Evolutionary conservation across 2,113 vertebrate genomes (phyloP), one percentile per base, ranked within the genome.

Genomic region (Tichodroma muraria): DNA sequence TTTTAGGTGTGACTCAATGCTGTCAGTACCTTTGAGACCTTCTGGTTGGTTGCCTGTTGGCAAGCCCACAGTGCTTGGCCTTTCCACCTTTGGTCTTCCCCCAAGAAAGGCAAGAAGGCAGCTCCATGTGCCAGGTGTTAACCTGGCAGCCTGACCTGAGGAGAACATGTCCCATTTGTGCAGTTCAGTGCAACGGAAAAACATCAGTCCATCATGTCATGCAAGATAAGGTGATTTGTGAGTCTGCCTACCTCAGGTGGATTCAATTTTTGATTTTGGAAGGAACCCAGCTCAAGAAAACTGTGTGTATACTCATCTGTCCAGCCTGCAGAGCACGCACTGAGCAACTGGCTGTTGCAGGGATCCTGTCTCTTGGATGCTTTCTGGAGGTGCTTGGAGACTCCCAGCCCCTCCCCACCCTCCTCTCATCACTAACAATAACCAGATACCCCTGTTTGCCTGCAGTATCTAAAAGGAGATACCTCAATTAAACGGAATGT

Each of bases 251-350:
- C 22, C 31, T 92, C 96, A 97, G 89, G 85, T 97, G 94, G 91
- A 87, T 95, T 95, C 88, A 95, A 95, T 97, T 96, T 93, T 85
- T 91, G 79, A 49, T 94, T 44, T 80, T 96, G 95, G 79, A 95
- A 89, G 49, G 31, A 91, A 5, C 68, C 89, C 95, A 96, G 76
- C 17, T 80, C 13, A 8, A 49, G 63, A 83, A 85, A 89, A 19
- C 75, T 56, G 52, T 44, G 50, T 92, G 52, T 61, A 37, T 25
- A 18, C 75, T 78, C 64, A 66, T 90, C 93, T 91, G 75, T 95
- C 68, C 91, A 93, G 68, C 70, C 79, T 12, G 4, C 50, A 44
- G 80, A 97, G 61, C 94, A 85, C 0, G 1, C 37, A 49, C 40
- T 16, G 45, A 93, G 52, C 89, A 82, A 82, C 70, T 22, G 56